Evolutionary conservation across 2,797 vertebrate genomes (phyloP).

Genomic region (Melanogrammus aeglefinus): DNA sequence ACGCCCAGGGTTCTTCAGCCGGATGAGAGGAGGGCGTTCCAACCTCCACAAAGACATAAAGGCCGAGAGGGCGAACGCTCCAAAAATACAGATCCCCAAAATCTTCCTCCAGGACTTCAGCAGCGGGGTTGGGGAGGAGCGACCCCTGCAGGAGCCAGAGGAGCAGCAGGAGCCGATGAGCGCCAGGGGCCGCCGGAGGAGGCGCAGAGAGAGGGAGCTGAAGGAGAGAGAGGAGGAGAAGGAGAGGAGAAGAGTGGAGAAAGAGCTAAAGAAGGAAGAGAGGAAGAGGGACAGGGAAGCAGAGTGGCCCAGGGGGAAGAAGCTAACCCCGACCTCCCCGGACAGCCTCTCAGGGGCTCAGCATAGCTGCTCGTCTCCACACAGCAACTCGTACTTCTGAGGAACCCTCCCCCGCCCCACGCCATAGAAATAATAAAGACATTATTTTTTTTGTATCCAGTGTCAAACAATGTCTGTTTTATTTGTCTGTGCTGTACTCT

Average conservation of each 20-base stretch:
- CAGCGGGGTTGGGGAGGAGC: slow-evolving; percentile 37
- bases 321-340: slow-evolving; percentile 55
- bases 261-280: slow-evolving; percentile 72
- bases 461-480: slow-evolving; percentile 43
- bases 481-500: slow-evolving; percentile 44
- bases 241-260: slow-evolving; percentile 37
- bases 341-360: too few relatives aligned
- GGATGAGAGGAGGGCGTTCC: slow-evolving; percentile 58
- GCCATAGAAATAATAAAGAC: slow-evolving; percentile 8
- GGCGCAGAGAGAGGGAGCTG: slow-evolving; percentile 29
- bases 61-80: slow-evolving; percentile 23
- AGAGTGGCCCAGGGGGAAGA: slow-evolving; percentile 26
- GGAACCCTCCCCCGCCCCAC: slow-evolving; percentile 32
- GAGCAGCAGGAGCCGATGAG: slow-evolving; percentile 56
- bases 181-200: slow-evolving; percentile 65
- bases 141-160: slow-evolving; percentile 24
- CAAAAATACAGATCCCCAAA: slow-evolving; percentile 66
- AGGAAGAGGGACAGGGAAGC: slow-evolving; percentile 75
- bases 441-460: background rate
- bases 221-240: slow-evolving; percentile 60
- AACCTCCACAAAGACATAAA: slow-evolving; percentile 36
- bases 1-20: slow-evolving; percentile 69
- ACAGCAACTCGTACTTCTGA: slow-evolving; percentile 77
- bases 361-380: slow-evolving; percentile 55
- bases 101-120: slow-evolving; percentile 81